Evolutionary conservation across 1,140 invertebrate species (phyloP), one percentile per base, ranked within the genome.

Genomic region (Monochamus saltuarius): DNA sequence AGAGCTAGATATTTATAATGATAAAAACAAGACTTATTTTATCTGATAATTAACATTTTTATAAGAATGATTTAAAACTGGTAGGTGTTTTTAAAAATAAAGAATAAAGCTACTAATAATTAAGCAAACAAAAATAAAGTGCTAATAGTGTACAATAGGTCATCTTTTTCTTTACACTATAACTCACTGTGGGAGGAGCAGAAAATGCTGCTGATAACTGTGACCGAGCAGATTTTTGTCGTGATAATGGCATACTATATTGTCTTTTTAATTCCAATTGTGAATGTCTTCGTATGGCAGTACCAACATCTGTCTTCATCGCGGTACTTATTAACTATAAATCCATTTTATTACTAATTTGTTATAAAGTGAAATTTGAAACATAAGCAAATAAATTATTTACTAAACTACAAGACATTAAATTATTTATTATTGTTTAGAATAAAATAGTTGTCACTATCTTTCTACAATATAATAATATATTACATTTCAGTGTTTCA

Each of bases 291-390:
- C 78, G 85, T 61, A 89, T 83, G 40, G 88, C 87, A 57, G 83
- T 83, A 73, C 83, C 83, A 75, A 91, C 82, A 80, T 91, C 89
- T 68, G 87, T 89, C 84, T 90, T 91, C 81, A 92, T 81, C 61
- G 88, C 85, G 73, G 88, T 85, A 73, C 84, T 87, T 82, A 93
- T 82, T 74, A 93, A 81, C 89, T 92, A 83, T 57, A 81, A 80
- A 79, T 63, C 52, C 73, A 76, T 62, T 1, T 6, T 2, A 11
- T 14, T 52, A 36, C 11, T 37, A 47, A 29, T 40, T 52, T 39
- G 11, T 46, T 37, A 39, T 29, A 29, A 29, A 29, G 6, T 29
- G n/a, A 29, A 29, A 29, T 29, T 29, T 29, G 22, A 29, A 29
- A 29, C 22, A 29, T 29, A 2, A 29, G 6, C 22, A 29, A 29